Evolutionary conservation across 2,113 vertebrate genomes (phyloP).

Genomic region (Platycercus adscitus): DNA sequence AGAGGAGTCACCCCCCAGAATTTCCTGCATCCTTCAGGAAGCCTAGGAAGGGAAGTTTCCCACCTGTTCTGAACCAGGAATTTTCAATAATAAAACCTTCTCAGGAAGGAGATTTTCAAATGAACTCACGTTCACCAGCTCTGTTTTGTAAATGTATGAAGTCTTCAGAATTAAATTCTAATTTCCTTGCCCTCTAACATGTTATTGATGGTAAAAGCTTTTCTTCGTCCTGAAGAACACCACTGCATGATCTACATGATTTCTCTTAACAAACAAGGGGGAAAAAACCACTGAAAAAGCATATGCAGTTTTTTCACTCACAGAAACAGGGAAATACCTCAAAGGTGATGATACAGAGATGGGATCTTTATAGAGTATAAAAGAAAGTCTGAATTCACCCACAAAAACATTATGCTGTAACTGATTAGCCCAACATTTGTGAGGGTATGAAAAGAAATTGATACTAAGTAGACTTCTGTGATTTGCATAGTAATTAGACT

Average conservation of each 20-base stretch:
- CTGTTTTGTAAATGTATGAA: background rate
- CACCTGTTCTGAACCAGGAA: background rate
- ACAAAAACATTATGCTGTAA: background rate
- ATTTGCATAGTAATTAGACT: background rate
- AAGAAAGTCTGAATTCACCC: background rate
- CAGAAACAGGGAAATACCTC: background rate
- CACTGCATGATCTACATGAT: background rate
- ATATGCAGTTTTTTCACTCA: background rate
- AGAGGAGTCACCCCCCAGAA: background rate
- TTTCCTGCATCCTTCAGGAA: background rate
- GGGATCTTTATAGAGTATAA: background rate
- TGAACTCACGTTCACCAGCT: background rate
- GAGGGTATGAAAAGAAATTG: background rate
- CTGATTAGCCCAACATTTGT: background rate
- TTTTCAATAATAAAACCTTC: background rate
- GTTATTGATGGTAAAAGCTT: background rate
- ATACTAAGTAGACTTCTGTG: background rate
- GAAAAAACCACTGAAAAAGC: background rate
- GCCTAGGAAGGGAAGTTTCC: background rate
- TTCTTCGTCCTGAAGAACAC: background rate
- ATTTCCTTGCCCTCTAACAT: background rate
- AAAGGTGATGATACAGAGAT: background rate
- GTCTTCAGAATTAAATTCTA: background rate
- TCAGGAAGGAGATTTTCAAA: background rate
- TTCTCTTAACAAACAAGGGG: background rate